These are phyloP conservation scores for Ficedula albicollis DNA, from an alignment of 2,797 vertebrate genomes.

Conservation along the genomic window DNA sequence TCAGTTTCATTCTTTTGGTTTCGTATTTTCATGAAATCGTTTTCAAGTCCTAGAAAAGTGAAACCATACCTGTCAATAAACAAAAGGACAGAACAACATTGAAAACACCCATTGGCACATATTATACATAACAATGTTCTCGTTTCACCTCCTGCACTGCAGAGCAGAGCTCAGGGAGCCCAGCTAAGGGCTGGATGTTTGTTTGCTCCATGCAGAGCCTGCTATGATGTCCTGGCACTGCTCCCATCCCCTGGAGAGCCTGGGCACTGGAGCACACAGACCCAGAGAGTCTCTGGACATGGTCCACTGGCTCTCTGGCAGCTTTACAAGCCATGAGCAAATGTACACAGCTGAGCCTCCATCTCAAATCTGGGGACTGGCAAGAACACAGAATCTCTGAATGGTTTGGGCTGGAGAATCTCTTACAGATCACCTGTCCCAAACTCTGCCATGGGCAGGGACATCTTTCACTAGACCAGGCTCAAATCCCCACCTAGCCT, in stretches of 20 bases:
- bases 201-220: background rate
- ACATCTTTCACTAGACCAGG: background rate
- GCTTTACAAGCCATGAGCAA: background rate
- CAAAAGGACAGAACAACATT: slow-evolving; percentile 72
- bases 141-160: background rate
- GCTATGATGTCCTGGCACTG: background rate
- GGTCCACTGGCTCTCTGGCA: background rate
- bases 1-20: slow-evolving; percentile 90
- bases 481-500: background rate
- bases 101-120: slow-evolving; percentile 38
- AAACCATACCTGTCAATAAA: slow-evolving; percentile 90
- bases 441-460: background rate
- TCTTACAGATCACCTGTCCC: background rate
- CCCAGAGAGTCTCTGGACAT: accelerated
- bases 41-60: slow-evolving; percentile 91
- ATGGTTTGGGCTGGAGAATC: background rate
- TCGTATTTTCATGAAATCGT: slow-evolving; percentile 87
- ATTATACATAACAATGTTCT: background rate
- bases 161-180: background rate
- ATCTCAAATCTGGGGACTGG: background rate
- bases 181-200: background rate
- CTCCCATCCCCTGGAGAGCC: background rate
- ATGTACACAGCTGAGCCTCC: background rate
- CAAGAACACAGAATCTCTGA: background rate
- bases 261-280: background rate